Conservation (phyloP, 1,140 invertebrate genomes). For the Protaetia brevitarsis region DNA sequence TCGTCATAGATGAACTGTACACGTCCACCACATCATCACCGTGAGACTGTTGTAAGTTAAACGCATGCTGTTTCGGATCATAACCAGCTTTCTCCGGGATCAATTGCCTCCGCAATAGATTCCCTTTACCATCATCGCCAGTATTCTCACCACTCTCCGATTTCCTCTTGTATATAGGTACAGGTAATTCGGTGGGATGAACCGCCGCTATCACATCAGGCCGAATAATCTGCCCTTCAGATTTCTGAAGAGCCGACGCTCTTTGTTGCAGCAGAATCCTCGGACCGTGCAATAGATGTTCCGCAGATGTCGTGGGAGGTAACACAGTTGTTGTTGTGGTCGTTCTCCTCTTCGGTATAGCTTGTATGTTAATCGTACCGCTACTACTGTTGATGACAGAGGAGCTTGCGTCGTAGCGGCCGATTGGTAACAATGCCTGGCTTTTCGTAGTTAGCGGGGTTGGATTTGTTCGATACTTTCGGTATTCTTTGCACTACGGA, state of each 20-base stretch:
- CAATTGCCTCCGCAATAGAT: constrained; percentile 58
- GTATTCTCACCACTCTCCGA: neutral
- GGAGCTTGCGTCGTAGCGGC: constrained; percentile 12
- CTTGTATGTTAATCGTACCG: constrained; percentile 58
- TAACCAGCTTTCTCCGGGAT: constrained; percentile 50
- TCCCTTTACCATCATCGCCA: constrained; percentile 52
- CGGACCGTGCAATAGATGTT: constrained; percentile 31
- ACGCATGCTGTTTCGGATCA: constrained; percentile 50
- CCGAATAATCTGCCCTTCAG: constrained; percentile 41
- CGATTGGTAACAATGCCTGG: constrained; percentile 51
- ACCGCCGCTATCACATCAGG: constrained; percentile 35
- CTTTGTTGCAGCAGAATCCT: constrained; percentile 37
- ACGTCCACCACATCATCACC: constrained; percentile 63
- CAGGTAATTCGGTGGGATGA: constrained; percentile 38
- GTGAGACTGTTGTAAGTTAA: constrained; percentile 48
- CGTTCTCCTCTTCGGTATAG: constrained; percentile 57
- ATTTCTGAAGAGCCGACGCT: constrained; percentile 27
- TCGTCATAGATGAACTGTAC: constrained; percentile 59
- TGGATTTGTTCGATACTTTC: constrained; percentile 46
- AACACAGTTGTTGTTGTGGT: constrained; percentile 40
- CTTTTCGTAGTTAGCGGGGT: constrained; percentile 50
- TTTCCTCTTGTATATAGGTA: constrained; percentile 18
- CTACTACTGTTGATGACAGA: constrained; percentile 47
- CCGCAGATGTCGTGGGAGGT: constrained; percentile 41
- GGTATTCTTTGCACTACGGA: constrained; percentile 54